These are phyloP conservation scores for Neogobius melanostomus DNA, from an alignment of 2,113 vertebrate genomes.

Conservation along the genomic window DNA sequence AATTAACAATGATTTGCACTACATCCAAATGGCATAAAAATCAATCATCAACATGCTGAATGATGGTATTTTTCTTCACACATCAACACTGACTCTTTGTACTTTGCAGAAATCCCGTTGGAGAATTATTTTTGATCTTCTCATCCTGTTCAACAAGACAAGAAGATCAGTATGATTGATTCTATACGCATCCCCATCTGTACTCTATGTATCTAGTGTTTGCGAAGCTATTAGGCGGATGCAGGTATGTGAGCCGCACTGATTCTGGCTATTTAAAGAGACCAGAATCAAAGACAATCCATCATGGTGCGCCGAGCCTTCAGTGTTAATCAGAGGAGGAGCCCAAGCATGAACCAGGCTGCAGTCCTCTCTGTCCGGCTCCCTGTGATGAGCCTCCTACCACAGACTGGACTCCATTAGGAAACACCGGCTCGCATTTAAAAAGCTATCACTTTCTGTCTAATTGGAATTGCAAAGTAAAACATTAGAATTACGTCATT, in stretches of 20 bases:
- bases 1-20: too few relatives aligned
- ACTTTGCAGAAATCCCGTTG: too few relatives aligned
- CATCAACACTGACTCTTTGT: too few relatives aligned
- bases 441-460: neutral
- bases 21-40: too few relatives aligned
- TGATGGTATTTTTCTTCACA: too few relatives aligned
- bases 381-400: constrained; percentile 24
- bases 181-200: neutral
- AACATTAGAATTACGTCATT: neutral
- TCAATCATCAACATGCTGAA: too few relatives aligned
- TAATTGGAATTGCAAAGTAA: neutral
- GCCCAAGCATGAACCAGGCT: constrained; percentile 33
- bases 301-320: constrained; percentile 41
- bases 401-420: constrained; percentile 13
- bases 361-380: constrained; percentile 2
- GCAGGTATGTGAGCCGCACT: constrained; percentile 7
- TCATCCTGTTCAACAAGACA: too few relatives aligned
- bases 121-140: too few relatives aligned
- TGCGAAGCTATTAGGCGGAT: neutral
- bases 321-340: constrained; percentile 48
- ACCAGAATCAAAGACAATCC: constrained; percentile 27
- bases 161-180: too few relatives aligned
- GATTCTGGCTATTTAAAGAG: constrained; percentile 1
- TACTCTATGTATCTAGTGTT: neutral
- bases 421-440: neutral